phyloP scores from a whole-genome alignment of 2,113 vertebrate species.

The Petroica traversi region DNA sequence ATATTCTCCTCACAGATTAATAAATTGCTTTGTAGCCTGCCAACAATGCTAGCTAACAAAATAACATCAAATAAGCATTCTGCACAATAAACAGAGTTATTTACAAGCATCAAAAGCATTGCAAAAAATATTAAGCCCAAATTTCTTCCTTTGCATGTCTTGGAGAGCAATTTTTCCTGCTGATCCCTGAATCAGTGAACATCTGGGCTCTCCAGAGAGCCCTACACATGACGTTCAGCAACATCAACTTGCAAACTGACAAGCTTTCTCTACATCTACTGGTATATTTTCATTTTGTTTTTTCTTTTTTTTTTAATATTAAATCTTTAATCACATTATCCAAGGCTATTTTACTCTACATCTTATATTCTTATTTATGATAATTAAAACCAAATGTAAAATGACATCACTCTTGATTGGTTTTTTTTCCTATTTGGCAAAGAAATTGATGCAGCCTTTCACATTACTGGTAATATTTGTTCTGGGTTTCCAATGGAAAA shows the following conservation, averaged over 20 bases:
- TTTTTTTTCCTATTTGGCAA: background rate
- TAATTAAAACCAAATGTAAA: background rate
- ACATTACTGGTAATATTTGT: background rate
- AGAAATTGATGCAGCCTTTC: background rate
- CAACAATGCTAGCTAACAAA: background rate
- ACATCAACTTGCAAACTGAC: background rate
- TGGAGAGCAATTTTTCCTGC: background rate
- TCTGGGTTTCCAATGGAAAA: background rate
- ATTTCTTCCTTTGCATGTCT: background rate
- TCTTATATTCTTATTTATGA: background rate
- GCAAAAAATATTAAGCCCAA: background rate
- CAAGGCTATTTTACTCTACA: background rate
- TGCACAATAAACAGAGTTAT: background rate
- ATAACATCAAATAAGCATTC: background rate
- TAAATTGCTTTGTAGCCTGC: background rate
- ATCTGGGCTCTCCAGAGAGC: background rate
- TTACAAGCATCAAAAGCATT: background rate
- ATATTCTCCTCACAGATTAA: background rate
- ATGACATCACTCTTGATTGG: background rate
- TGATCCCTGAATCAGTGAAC: background rate
- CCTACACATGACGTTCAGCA: background rate
- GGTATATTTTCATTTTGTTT: background rate
- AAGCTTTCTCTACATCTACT: background rate
- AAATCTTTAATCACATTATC: background rate
- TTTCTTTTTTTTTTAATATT: background rate